A percentile compares a stretch with the other conserved stretches of the same genome.
Evolutionary conservation across 2,113 vertebrate species (phyloP).

Genomic region (Sialia sialis): DNA sequence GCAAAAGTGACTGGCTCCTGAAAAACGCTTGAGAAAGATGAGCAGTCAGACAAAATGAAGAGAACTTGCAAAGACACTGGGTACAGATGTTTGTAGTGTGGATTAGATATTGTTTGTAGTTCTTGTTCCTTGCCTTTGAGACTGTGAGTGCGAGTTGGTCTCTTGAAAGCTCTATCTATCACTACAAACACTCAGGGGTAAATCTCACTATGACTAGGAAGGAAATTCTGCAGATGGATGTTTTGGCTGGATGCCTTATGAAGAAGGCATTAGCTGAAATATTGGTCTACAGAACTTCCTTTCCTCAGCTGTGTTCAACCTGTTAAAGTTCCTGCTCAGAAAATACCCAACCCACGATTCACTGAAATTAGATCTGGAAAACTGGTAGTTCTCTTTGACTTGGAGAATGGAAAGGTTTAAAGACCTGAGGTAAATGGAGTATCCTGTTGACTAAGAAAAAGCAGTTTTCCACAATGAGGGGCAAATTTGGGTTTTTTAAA

Average conservation of each 20-base stretch:
- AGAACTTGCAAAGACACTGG: background rate
- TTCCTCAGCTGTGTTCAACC: slow-evolving; percentile 12
- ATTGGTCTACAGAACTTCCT: slow-evolving; percentile 39
- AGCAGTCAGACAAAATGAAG: background rate
- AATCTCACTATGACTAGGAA: slow-evolving; percentile 29
- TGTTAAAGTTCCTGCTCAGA: slow-evolving; percentile 7
- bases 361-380: background rate
- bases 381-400: background rate
- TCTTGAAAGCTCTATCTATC: slow-evolving; percentile 12
- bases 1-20: background rate
- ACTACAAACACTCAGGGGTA: slow-evolving; percentile 22
- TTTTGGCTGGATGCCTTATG: slow-evolving; percentile 32
- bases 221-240: slow-evolving; percentile 41
- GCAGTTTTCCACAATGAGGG: background rate
- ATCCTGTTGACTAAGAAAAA: background rate
- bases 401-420: background rate
- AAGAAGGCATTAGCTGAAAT: slow-evolving; percentile 46
- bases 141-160: slow-evolving; percentile 6
- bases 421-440: background rate
- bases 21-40: background rate
- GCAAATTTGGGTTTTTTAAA: background rate
- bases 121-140: background rate
- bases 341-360: background rate
- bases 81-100: background rate
- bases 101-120: background rate